Evolutionary conservation across 2,113 vertebrate genomes (phyloP), one percentile per base, ranked within the genome.

Genomic region (Lophura nycthemera): DNA sequence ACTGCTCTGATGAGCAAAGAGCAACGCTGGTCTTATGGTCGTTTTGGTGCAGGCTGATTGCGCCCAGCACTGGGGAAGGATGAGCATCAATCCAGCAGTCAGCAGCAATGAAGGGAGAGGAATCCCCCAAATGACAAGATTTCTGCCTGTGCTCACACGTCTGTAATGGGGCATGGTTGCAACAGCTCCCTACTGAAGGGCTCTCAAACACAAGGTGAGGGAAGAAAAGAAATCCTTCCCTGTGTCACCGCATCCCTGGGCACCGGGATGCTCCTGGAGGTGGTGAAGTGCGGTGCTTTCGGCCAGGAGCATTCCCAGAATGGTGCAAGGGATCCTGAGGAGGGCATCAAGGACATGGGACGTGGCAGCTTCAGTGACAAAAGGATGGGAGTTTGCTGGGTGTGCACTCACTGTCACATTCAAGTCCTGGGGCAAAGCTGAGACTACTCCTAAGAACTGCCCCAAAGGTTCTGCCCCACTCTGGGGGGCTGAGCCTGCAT

Each of bases 101-200:
- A 15, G 60, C 36, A 40, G 60, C 24, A 10, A 63, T n/a, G 22
- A 63, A 38, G 36, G 61, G 36, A 27, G 24, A 27, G 25, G 36
- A 40, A 63, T 40, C 83, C 86, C 89, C 59, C 24, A 9, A 70
- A 70, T 48, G 34, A 47, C 64, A 36, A 36, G n/a, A 10, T 36
- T 43, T 2, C 5, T 1, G 2, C 6, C 0, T 2, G 16, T 8
- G 36, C 24, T 27, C 30, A 27, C 0, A 27, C 0, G 13, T 13
- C 66, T n/a, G 0, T 2, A 7, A 11, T 21, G 42, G 74, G 40
- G 54, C 42, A 25, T 0, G 1, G 13, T 60, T 24, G 42, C 29
- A 59, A 6, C 2, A 1, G 11, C 17, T 61, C 52, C 61, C 66
- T 3, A 6, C n/a, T 52, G 30, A 34, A 60, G 15, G 63, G 38